Evolutionary conservation across 92 coral and sea anemone genomes (phyloP).

Genomic region (Virgularia gustaviana): DNA sequence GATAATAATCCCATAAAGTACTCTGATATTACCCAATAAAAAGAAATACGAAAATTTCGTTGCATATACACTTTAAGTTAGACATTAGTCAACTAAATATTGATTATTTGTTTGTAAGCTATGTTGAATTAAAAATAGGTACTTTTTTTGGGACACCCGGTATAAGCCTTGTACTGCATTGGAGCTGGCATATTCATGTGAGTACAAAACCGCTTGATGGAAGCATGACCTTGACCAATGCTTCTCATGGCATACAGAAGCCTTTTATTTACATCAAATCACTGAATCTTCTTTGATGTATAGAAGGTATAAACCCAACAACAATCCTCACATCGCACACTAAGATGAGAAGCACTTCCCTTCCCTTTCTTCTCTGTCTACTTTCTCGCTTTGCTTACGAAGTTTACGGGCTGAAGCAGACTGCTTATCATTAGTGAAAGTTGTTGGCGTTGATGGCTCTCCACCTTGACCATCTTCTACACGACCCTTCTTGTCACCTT

Average conservation of each 20-base stretch:
- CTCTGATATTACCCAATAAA: no score
- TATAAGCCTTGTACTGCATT: conserved; percentile 6
- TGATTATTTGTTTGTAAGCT: conserved; percentile 11
- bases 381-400: conserved; percentile 9
- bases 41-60: no score
- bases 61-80: no score
- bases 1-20: no score
- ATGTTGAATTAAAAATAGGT: no score
- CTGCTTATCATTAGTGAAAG: background rate
- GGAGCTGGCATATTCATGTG: no score
- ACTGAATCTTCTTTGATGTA: conserved; percentile 2
- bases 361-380: background rate
- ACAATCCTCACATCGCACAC: conserved; percentile 9
- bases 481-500: conserved; percentile 8
- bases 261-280: conserved; percentile 20
- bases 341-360: background rate
- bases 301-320: conserved; percentile 24
- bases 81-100: no score
- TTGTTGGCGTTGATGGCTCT: conserved; percentile 26
- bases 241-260: conserved; percentile 12
- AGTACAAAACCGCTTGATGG: no score
- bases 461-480: conserved; percentile 1
- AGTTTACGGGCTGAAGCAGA: conserved; percentile 11
- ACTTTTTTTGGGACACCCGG: no score
- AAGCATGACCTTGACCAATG: conserved; percentile 20